These are phyloP conservation scores for Phalera bucephala DNA, from an alignment of 2,888 invertebrate genomes.

Conservation along the genomic window DNA sequence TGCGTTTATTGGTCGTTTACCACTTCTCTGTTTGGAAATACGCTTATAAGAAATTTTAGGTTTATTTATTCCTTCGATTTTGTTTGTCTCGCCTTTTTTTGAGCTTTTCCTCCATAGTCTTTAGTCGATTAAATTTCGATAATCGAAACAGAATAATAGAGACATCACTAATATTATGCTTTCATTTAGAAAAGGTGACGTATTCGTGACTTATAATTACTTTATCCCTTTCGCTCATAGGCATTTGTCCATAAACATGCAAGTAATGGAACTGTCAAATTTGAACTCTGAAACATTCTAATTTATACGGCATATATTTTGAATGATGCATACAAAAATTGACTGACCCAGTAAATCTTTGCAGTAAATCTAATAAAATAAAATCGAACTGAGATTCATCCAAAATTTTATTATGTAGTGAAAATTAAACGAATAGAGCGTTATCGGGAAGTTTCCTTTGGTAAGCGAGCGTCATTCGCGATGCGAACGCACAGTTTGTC, in stretches of 20 bases:
- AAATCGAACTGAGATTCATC: conserved; percentile 32
- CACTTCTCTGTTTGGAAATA: too few relatives aligned
- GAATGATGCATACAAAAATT: conserved; percentile 39
- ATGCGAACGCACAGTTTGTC: background rate
- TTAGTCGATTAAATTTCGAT: too few relatives aligned
- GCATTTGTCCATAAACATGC: background rate
- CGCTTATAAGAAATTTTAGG: too few relatives aligned
- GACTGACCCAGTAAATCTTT: conserved; percentile 46
- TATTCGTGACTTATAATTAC: background rate
- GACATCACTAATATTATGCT: conserved; percentile 27
- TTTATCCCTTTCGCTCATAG: conserved; percentile 14
- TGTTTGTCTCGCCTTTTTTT: too few relatives aligned
- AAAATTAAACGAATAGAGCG: conserved; percentile 40
- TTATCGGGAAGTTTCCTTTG: conserved; percentile 46
- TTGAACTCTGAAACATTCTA: background rate
- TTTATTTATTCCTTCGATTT: too few relatives aligned
- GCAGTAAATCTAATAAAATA: conserved; percentile 43
- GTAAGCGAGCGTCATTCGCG: conserved; percentile 32
- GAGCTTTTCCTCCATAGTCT: too few relatives aligned
- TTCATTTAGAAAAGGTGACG: conserved; percentile 4
- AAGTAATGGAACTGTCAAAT: background rate
- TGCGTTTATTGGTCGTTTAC: too few relatives aligned
- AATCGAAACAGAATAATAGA: too few relatives aligned
- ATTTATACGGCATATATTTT: conserved; percentile 17
- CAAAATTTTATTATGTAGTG: conserved; percentile 54